Evolutionary conservation across 2,113 vertebrate genomes (phyloP).

Genomic region (Macheiramphus alcinus): DNA sequence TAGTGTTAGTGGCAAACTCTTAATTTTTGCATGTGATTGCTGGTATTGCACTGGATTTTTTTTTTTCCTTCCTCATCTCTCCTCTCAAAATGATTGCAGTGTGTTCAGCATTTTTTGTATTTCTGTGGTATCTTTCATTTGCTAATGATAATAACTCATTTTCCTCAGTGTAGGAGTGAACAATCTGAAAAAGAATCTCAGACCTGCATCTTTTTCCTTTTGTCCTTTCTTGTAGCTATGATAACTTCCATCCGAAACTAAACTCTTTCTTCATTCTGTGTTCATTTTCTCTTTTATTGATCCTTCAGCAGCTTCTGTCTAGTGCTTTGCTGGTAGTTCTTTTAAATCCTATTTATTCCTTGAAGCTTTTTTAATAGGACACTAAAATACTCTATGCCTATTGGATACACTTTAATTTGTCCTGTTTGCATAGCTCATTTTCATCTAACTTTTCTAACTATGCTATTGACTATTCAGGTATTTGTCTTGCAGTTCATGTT

Average conservation of each 20-base stretch:
- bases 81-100: not conserved
- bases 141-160: not conserved
- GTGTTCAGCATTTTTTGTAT: not conserved
- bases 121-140: not conserved
- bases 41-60: not conserved
- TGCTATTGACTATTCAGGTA: not conserved
- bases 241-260: not conserved
- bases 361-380: not conserved
- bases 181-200: not conserved
- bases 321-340: not conserved
- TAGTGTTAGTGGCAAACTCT: not conserved
- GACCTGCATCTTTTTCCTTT: not conserved
- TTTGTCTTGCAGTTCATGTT: not conserved
- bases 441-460: not conserved
- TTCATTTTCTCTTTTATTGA: fast-evolving
- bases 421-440: not conserved
- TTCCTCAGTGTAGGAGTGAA: not conserved
- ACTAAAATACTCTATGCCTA: not conserved
- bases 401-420: not conserved
- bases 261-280: not conserved
- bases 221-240: not conserved
- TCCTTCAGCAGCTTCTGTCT: not conserved
- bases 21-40: not conserved
- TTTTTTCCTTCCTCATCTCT: not conserved
- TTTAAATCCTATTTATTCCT: not conserved